Percentiles rank a stretch among this genome's conserved stretches.
Conservation (phyloP, 2,113 vertebrate species). For the Vimba vimba region DNA sequence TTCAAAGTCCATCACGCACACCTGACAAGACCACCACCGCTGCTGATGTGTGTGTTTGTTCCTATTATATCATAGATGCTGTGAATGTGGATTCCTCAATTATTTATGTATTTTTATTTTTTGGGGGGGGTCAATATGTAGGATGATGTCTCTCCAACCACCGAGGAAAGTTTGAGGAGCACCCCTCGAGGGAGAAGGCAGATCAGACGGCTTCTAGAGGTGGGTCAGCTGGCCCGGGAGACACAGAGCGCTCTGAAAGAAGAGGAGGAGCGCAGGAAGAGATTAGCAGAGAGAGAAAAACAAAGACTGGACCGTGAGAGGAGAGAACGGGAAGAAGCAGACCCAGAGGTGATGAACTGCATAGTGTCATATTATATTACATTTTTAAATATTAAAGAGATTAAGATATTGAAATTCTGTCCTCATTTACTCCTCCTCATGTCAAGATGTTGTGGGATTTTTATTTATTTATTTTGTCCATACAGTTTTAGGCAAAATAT, state of each 20-base stretch:
- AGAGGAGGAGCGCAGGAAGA: slow-evolving; percentile 90
- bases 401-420: neutral
- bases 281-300: slow-evolving; percentile 87
- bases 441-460: neutral
- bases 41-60: slow-evolving; percentile 2
- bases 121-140: neutral
- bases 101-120: neutral
- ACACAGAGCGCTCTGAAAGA: slow-evolving; percentile 93
- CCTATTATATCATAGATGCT: neutral
- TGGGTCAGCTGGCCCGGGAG: slow-evolving; percentile 86
- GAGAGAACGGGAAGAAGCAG: slow-evolving; percentile 78
- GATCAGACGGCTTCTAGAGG: slow-evolving; percentile 93
- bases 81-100: neutral
- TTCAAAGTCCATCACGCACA: neutral
- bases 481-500: neutral
- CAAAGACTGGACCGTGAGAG: slow-evolving; percentile 78
- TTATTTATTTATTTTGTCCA: neutral
- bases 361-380: neutral
- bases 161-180: slow-evolving; percentile 67
- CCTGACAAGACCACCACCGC: neutral
- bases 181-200: slow-evolving; percentile 92
- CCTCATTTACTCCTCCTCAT: neutral
- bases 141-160: neutral
- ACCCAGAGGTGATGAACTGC: slow-evolving; percentile 39
- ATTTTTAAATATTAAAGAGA: neutral